phyloP scores from a whole-genome alignment of 2,113 vertebrate genomes.

The Hippocampus zosterae region DNA sequence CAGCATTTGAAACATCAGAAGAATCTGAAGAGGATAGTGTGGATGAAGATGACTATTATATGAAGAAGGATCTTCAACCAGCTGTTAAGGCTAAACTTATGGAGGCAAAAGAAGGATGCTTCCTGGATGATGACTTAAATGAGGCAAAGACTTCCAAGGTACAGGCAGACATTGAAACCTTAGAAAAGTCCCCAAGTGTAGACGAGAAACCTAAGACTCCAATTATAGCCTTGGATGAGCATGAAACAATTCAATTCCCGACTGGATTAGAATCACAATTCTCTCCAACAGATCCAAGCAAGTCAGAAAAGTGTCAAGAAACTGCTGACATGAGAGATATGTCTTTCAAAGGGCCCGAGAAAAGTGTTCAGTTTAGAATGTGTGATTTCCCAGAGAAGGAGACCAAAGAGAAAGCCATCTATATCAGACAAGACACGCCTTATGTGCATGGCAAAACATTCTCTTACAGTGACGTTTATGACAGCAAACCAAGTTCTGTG shows the following conservation, averaged over 20 bases:
- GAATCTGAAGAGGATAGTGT: constrained; percentile 68
- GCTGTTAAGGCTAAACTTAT: constrained; percentile 73
- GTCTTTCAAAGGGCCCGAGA: constrained; percentile 57
- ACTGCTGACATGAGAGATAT: constrained; percentile 32
- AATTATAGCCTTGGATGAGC: constrained; percentile 56
- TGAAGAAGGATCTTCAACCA: constrained; percentile 64
- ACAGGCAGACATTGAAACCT: constrained; percentile 31
- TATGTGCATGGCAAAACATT: constrained; percentile 90
- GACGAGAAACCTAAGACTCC: constrained; percentile 49
- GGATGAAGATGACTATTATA: constrained; percentile 49
- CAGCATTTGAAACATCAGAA: constrained; percentile 67
- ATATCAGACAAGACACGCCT: constrained; percentile 89
- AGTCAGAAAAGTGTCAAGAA: constrained; percentile 32
- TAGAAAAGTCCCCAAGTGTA: constrained; percentile 41
- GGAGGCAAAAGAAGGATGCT: constrained; percentile 86
- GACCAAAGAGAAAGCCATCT: constrained; percentile 54
- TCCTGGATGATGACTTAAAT: constrained; percentile 82
- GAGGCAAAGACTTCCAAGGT: constrained; percentile 57
- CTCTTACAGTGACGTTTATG: constrained; percentile 88
- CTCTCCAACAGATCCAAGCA: constrained; percentile 32
- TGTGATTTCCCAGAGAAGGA: constrained; percentile 63
- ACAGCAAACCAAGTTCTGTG: constrained; percentile 72
- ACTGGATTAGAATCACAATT: constrained; percentile 31
- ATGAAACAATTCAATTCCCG: constrained; percentile 37
- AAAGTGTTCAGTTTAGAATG: constrained; percentile 71